phyloP scores from a whole-genome alignment of 2,113 vertebrate species.

The Apodemus speciosus region DNA sequence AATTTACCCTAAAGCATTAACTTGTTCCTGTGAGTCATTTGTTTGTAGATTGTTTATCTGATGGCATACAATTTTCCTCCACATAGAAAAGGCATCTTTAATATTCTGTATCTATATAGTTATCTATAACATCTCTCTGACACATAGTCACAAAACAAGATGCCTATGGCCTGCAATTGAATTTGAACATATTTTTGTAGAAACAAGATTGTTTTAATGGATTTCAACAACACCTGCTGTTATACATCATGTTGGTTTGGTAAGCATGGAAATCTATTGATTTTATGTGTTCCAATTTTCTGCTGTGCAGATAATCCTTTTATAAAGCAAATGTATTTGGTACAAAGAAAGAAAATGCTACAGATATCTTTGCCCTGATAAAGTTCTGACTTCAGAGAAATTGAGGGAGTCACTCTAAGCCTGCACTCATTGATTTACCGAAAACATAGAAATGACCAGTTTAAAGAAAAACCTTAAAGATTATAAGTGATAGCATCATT shows the following conservation, averaged over 20 bases:
- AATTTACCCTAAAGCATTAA: neutral
- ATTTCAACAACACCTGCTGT: conserved; percentile 60
- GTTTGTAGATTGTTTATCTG: neutral
- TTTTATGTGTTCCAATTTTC: conserved; percentile 65
- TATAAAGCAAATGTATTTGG: conserved; percentile 64
- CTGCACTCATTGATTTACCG: neutral
- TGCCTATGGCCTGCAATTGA: conserved; percentile 25
- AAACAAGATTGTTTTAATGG: conserved; percentile 55
- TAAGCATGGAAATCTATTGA: conserved; percentile 62
- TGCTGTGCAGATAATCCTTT: conserved; percentile 60
- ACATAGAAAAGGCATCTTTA: neutral
- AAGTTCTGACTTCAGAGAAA: conserved; percentile 33
- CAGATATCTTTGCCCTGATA: conserved; percentile 17
- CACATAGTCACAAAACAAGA: conserved; percentile 26
- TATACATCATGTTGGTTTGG: conserved; percentile 64
- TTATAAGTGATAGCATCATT: neutral
- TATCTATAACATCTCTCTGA: conserved; percentile 29
- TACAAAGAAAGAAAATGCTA: conserved; percentile 39
- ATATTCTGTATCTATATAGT: neutral
- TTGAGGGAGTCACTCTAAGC: conserved; percentile 10
- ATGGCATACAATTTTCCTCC: neutral
- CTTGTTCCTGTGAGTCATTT: neutral
- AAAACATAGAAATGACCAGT: neutral
- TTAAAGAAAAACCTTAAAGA: neutral
- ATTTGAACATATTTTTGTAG: conserved; percentile 40